Evolutionary conservation across 2,888 invertebrate genomes (phyloP), one percentile per base, ranked within the genome.

Genomic region (Yponomeuta plumbellus): DNA sequence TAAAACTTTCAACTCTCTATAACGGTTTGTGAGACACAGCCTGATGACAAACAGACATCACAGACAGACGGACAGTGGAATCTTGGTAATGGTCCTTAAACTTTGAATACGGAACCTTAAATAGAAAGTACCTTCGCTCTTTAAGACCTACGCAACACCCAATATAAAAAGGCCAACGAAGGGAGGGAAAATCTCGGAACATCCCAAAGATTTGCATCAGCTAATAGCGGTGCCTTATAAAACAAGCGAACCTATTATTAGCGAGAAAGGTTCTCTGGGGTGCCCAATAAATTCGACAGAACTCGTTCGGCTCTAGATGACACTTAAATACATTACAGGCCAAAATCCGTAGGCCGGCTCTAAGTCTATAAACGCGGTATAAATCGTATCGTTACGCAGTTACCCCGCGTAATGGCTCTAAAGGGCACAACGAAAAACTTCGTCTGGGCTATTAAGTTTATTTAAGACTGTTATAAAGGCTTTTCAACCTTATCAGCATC

Each of bases 401-500:
- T 52, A 52, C 44, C 39, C 39, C 82, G 75, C 80, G 81, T 89
- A 88, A 89, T 86, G 83, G 86, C 83, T 79, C 80, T 82, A 80
- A 80, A 83, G 86, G 88, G 85, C 82, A 83, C 84, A 81, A 77
- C 82, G 87, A 86, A 88, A 88, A 88, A 88, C 84, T 89, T 86
- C 81, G 79, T 74, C 79, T 79, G 80, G 77, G 86, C 88, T 85
- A 89, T 89, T 87, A 89, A 89, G 81, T 85, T 89, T 88, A 88
- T 89, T 89, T 88, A 88, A 88, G 88, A 80, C 81, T 81, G 87
- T 85, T 88, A 87, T 88, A 88, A 89, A 89, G 78, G 85, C 85
- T 83, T 88, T 86, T 83, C 82, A 83, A 81, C 85, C 86, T 84
- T 89, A 88, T 88, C 88, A 83, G 82, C 76, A 80, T 83, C 85